Percentiles rank a stretch among this genome's conserved stretches.
These are phyloP conservation scores for Heliothis virescens DNA, from an alignment of 1,140 invertebrate species.

Conservation along the genomic window DNA sequence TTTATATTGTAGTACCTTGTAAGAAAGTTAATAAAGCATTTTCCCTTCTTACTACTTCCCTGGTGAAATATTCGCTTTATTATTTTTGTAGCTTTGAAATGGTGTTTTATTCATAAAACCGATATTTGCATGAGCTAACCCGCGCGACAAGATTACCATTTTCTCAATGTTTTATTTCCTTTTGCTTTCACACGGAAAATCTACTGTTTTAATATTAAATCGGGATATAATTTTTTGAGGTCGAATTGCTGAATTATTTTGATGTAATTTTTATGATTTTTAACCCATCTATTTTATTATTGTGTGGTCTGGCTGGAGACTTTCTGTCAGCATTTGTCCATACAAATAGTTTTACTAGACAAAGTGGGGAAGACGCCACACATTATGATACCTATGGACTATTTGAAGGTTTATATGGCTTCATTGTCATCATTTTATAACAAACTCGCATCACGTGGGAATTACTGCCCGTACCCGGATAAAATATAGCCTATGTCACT, in stretches of 20 bases:
- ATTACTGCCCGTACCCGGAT: too few relatives aligned
- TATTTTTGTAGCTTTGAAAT: constrained; percentile 16
- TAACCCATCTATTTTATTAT: too few relatives aligned
- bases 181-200: constrained; percentile 20
- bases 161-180: neutral
- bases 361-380: too few relatives aligned
- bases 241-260: neutral
- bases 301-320: too few relatives aligned
- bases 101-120: constrained; percentile 35
- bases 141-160: constrained; percentile 23
- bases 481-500: too few relatives aligned
- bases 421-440: neutral
- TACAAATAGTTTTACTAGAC: too few relatives aligned
- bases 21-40: too few relatives aligned
- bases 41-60: neutral
- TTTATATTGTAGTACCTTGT: too few relatives aligned
- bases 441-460: too few relatives aligned
- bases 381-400: too few relatives aligned
- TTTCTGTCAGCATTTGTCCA: too few relatives aligned
- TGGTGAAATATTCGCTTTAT: neutral
- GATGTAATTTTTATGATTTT: neutral
- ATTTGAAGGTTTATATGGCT: too few relatives aligned
- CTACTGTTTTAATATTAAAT: constrained; percentile 5
- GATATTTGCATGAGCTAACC: constrained; percentile 14
- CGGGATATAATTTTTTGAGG: neutral